Conservation (phyloP, 2,113 vertebrate species). For the Pygoscelis antarcticus region DNA sequence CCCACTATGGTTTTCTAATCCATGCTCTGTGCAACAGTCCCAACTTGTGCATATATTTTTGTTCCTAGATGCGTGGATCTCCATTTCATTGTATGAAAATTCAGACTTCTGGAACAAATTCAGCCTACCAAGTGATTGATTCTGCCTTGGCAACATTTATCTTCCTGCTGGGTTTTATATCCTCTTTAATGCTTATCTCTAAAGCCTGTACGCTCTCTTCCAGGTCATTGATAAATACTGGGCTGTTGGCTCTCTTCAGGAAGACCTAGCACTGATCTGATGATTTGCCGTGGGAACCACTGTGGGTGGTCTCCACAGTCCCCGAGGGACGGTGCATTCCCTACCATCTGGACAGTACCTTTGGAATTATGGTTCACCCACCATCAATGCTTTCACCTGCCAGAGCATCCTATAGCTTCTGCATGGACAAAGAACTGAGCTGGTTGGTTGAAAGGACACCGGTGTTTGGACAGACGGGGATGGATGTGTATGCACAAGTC, state of each 20-base stretch:
- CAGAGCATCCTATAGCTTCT: neutral
- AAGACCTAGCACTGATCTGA: neutral
- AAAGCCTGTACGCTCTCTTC: neutral
- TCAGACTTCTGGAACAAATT: neutral
- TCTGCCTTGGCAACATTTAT: neutral
- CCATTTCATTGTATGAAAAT: neutral
- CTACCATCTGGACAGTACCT: neutral
- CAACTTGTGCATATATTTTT: neutral
- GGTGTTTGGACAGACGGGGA: rapidly evolving
- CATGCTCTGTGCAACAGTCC: neutral
- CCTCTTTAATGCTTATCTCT: neutral
- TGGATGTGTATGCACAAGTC: neutral
- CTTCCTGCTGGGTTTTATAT: neutral
- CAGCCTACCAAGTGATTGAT: neutral
- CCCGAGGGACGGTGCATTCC: neutral
- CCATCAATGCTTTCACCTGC: neutral
- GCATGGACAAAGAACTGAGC: neutral
- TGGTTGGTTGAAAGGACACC: neutral
- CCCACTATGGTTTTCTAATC: neutral
- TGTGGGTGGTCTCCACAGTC: neutral
- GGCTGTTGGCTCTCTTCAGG: neutral
- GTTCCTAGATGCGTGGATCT: neutral
- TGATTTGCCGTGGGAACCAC: neutral
- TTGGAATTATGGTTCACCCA: neutral
- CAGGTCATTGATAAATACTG: neutral